Conservation (phyloP, 2,797 vertebrate genomes). For the Ispidina picta region DNA sequence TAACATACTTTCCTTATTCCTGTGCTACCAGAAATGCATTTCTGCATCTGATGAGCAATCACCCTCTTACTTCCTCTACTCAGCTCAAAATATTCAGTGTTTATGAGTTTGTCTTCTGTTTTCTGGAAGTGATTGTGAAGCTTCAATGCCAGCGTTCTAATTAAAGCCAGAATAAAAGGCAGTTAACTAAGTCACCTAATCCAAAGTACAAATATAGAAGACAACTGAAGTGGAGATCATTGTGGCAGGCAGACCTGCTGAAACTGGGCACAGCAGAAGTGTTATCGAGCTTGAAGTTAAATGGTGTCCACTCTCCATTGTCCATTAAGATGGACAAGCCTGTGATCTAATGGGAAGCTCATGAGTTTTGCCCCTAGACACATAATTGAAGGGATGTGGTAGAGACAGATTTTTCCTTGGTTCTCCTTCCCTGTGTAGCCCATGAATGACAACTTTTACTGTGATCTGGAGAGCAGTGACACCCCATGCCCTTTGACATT, state of each 20-base stretch:
- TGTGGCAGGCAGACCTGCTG: neutral
- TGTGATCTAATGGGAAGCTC: neutral
- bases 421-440: neutral
- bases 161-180: neutral
- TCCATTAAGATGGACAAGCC: neutral
- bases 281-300: neutral
- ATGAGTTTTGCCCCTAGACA: neutral
- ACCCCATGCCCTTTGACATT: neutral
- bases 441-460: neutral
- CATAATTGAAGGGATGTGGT: neutral
- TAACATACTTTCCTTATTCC: neutral
- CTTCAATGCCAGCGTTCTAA: neutral
- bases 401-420: neutral
- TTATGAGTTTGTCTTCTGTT: constrained; percentile 24
- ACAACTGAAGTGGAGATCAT: neutral
- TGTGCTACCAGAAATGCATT: neutral
- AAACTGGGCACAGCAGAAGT: neutral
- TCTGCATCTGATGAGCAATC: neutral
- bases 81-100: constrained; percentile 11
- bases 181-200: neutral
- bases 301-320: neutral
- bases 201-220: neutral
- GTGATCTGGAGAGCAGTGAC: neutral
- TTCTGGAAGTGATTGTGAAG: constrained; percentile 11
- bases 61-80: neutral